Base-by-base conservation (phyloP, 2,888 invertebrate genomes). In the Peribatodes rhomboidaria region DNA sequence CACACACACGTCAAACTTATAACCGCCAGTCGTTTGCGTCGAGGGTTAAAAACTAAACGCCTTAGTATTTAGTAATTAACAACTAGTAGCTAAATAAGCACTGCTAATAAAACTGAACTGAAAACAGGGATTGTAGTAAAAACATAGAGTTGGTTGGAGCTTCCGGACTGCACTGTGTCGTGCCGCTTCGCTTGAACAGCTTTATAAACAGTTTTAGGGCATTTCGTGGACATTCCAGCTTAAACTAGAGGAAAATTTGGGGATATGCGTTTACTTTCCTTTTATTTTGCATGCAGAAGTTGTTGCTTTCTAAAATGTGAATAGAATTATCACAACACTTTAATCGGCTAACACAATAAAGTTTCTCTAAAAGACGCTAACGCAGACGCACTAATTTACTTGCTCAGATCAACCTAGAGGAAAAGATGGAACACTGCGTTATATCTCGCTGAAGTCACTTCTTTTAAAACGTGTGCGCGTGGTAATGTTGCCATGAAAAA, bases 171-270 rank as follows among this genome's bases (percentile, higher is more conserved):
- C 46, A 11, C 46, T 4, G 35, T 11, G 14, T n/a, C 6, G 35
- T 9, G 20, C 16, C n/a, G n/a, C n/a, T n/a, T n/a, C 47, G 54
- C 39, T 49, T 22, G 41, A 47, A 56, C 35, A 35, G 61, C 61
- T 62, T 42, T 50, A 6, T 50, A 41, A 62, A 62, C 56, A 56
- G 55, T 42, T 55, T 50, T 50, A 56, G 50, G 16, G 44, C 9
- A 50, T 56, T 61, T 55, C 1, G 46, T 46, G 22, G 46, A 46
- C 46, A 46, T 27, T 44, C 2, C 22, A 46, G 46, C 46, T 46
- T 46, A 27, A 49, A 49, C 16, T 27, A 35, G 9, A 13, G 9
- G 42, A 13, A 53, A 42, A 52, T 52, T 37, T 42, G 42, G 42
- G 4, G 18, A 18, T 9, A 1, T 16, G 18, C 2, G 10, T 42